Evolutionary conservation across 1,140 invertebrate species (phyloP).

Genomic region (Helicoverpa zea): DNA sequence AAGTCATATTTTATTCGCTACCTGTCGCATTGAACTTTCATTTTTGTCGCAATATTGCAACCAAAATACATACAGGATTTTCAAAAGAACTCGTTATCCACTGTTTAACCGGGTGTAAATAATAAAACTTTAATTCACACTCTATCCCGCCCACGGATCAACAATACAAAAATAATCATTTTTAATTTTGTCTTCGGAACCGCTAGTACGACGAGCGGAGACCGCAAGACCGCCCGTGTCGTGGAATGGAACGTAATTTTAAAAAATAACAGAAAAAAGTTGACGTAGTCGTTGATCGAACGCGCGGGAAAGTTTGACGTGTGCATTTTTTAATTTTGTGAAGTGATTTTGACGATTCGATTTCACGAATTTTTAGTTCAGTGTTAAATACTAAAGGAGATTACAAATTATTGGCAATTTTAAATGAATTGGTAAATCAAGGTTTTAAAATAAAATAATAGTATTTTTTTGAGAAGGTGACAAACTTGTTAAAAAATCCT

Average conservation of each 20-base stretch:
- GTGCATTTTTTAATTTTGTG: slow-evolving; percentile 12
- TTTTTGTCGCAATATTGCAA: not conserved
- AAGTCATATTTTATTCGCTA: not conserved
- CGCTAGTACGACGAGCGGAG: slow-evolving; percentile 58
- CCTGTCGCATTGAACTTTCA: not conserved
- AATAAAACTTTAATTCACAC: slow-evolving; percentile 49
- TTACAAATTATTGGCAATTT: not conserved
- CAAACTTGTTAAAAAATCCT: too few species aligned
- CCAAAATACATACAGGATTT: not conserved
- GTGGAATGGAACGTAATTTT: slow-evolving; percentile 50
- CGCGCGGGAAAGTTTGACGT: slow-evolving; percentile 47
- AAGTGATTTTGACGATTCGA: too few species aligned
- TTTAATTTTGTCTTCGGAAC: slow-evolving; percentile 64
- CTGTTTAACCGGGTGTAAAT: slow-evolving; percentile 32
- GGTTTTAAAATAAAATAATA: not conserved
- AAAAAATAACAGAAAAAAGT: slow-evolving; percentile 45
- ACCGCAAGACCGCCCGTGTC: slow-evolving; percentile 52
- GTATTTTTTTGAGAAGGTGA: not conserved
- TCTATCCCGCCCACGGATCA: slow-evolving; percentile 65
- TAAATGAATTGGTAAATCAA: not conserved
- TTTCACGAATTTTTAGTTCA: too few species aligned
- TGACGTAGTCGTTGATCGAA: slow-evolving; percentile 29
- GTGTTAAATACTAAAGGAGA: not conserved
- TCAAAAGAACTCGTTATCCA: not conserved
- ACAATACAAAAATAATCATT: slow-evolving; percentile 69